phyloP scores from a whole-genome alignment of 2,888 invertebrate genomes.

The Cristatella mucedo region DNA sequence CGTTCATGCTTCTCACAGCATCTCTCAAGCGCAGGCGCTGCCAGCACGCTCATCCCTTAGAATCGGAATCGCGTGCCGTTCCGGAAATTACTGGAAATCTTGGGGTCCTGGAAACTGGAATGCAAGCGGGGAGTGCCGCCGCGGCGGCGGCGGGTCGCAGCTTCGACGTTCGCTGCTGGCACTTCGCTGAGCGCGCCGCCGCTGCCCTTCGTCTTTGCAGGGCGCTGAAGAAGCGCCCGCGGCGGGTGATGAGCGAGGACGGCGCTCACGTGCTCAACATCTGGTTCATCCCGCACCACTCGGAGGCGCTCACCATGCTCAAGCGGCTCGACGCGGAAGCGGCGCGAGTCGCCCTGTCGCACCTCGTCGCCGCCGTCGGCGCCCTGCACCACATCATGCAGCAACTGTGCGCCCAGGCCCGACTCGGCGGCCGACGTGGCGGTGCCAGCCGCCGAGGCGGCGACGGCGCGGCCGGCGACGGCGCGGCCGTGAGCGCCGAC shows the following conservation, averaged over 20 bases:
- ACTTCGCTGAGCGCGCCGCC: neutral
- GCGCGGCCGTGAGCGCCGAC: conserved; percentile 30
- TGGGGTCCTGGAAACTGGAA: no score
- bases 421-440: conserved; percentile 28
- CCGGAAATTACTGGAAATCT: no score
- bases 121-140: no score
- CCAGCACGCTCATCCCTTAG: no score
- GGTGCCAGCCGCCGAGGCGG: conserved; percentile 32
- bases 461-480: conserved; percentile 23
- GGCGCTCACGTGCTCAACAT: conserved; percentile 32
- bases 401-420: conserved; percentile 32
- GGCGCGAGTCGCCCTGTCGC: conserved; percentile 21
- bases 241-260: conserved; percentile 26
- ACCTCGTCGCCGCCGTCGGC: conserved; percentile 23
- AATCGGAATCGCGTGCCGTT: no score
- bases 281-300: conserved; percentile 37
- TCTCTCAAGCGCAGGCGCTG: no score
- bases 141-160: no score
- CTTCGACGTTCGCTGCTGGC: no score
- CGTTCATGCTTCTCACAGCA: no score
- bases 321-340: conserved; percentile 24
- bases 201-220: conserved; percentile 14
- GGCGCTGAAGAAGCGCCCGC: conserved; percentile 24
- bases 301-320: conserved; percentile 30
- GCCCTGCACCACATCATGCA: conserved; percentile 34